A percentile compares a stretch with the other conserved stretches of the same genome.
Evolutionary conservation across 2,888 invertebrate genomes (phyloP).

Genomic region (Mystacides longicornis): DNA sequence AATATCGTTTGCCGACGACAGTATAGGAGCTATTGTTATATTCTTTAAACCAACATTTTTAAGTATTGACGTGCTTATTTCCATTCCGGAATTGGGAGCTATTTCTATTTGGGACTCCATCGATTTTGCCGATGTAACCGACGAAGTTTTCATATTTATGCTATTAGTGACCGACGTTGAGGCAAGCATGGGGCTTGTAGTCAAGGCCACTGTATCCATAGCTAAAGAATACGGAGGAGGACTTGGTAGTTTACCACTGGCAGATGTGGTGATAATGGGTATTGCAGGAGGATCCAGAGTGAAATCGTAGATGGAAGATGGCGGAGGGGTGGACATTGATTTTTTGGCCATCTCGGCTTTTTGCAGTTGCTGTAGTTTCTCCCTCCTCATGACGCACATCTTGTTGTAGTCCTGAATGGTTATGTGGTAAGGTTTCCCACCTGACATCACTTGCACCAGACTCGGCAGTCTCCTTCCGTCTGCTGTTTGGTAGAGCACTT

Average conservation of each 20-base stretch:
- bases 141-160: background rate
- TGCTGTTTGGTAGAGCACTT: conserved; percentile 50
- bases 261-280: conserved; percentile 26
- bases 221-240: conserved; percentile 28
- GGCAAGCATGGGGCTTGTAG: background rate
- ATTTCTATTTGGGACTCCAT: background rate
- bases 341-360: conserved; percentile 38
- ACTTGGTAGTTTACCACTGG: conserved; percentile 27
- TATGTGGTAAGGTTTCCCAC: conserved; percentile 72
- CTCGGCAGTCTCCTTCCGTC: conserved; percentile 54
- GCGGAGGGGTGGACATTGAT: conserved; percentile 22
- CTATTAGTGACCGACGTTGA: background rate
- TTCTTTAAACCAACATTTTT: conserved; percentile 46
- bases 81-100: background rate
- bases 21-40: conserved; percentile 45
- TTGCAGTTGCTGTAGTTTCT: conserved; percentile 55
- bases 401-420: conserved; percentile 74
- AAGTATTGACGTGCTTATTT: conserved; percentile 32
- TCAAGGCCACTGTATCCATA: background rate
- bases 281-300: conserved; percentile 27
- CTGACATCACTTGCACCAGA: conserved; percentile 66
- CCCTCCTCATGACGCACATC: conserved; percentile 65
- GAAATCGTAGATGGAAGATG: background rate
- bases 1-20: conserved; percentile 27
- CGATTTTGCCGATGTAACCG: background rate